phyloP scores from a whole-genome alignment of 2,113 vertebrate genomes.

The Junco hyemalis region DNA sequence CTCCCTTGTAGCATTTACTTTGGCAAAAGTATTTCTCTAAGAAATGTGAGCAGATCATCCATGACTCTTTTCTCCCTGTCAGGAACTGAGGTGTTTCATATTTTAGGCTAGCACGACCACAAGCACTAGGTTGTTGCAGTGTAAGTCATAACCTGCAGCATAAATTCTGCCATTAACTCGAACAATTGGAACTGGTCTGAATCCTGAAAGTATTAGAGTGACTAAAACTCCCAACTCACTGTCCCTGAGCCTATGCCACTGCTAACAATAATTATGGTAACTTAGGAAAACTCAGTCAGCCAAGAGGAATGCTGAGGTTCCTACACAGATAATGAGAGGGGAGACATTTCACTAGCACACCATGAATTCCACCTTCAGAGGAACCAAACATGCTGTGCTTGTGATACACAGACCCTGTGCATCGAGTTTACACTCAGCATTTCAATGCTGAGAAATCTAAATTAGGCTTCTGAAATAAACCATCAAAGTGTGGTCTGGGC shows the following conservation, averaged over 20 bases:
- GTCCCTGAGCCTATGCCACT: not conserved
- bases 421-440: not conserved
- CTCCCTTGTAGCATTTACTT: not conserved
- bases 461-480: not conserved
- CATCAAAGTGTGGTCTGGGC: not conserved
- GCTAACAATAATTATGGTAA: not conserved
- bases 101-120: not conserved
- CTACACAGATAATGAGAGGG: not conserved
- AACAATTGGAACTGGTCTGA: not conserved
- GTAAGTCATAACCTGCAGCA: not conserved
- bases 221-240: not conserved
- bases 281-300: not conserved
- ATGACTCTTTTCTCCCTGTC: not conserved
- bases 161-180: not conserved
- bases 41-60: not conserved
- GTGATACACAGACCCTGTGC: not conserved
- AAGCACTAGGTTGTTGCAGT: not conserved
- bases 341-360: not conserved
- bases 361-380: not conserved
- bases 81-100: not conserved
- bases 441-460: not conserved
- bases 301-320: not conserved
- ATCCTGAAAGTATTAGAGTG: not conserved
- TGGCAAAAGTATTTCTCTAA: not conserved
- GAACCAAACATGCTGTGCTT: fast-evolving